Evolutionary conservation across 92 coral and sea anemone genomes (phyloP), one percentile per base, ranked within the genome.

Genomic region (Muricea muricata): DNA sequence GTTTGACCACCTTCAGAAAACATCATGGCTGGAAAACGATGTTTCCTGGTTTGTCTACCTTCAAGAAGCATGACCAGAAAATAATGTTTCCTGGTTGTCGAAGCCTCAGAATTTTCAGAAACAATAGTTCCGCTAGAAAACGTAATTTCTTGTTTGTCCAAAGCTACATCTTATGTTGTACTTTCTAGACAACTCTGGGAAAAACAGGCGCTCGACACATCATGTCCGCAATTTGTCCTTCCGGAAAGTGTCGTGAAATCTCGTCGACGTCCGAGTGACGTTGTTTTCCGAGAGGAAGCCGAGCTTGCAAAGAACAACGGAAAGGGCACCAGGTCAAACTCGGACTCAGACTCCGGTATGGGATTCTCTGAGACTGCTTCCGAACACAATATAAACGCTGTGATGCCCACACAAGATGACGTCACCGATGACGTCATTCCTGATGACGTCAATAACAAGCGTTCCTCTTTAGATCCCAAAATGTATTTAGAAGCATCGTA

Each of bases 151-250:
- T n/a, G n/a, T n/a, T n/a, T n/a, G n/a, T n/a, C n/a, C n/a, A n/a
- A n/a, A n/a, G n/a, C n/a, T n/a, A n/a, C 7, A 33, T 20, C 25
- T 30, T 34, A 68, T 37, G 1, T 65, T 29, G 50, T 65, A 15
- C 14, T 4, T 29, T 80, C 18, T 75, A 87, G 80, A 67, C 65
- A 61, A 68, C 84, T 65, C 28, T 85, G 47, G 74, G 79, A 73
- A 82, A 71, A 76, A 75, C 91, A 45, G 82, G 73, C 1, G 55
- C 84, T 61, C 75, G 77, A 63, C n/a, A 78, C 55, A 40, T 78
- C 83, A 50, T 78, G 83, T 56, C 71, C 83, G 2, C 71, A 32
- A 14, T 33, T 57, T 34, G 31, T 41, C 7, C 71, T 21, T 3
- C 31, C 83, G 7, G 83, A 78, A n/a, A 31, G 14, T 24, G 52